These are phyloP conservation scores for Marasmarcha lunaedactyla DNA, from an alignment of 2,888 invertebrate species.

Conservation along the genomic window DNA sequence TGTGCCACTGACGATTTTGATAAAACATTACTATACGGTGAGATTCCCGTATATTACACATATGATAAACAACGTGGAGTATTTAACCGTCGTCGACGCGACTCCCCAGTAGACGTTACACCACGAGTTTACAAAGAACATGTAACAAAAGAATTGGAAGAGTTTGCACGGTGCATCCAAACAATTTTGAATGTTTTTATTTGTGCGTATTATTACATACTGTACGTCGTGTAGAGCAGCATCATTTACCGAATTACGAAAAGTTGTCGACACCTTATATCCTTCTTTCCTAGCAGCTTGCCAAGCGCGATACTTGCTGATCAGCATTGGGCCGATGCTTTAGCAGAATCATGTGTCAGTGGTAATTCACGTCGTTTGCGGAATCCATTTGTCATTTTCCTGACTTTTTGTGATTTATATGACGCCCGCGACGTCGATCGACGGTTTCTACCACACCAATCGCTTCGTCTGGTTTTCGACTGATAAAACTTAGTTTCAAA, in stretches of 20 bases:
- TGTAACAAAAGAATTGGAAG: slow-evolving; percentile 14
- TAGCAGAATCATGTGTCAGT: slow-evolving; percentile 16
- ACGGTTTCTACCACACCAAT: too few species aligned
- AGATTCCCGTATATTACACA: slow-evolving; percentile 18
- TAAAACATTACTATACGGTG: neutral
- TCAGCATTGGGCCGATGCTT: slow-evolving; percentile 21
- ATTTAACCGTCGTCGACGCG: slow-evolving; percentile 13
- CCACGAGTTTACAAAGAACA: slow-evolving; percentile 12
- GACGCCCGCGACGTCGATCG: neutral
- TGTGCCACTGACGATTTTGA: slow-evolving; percentile 3
- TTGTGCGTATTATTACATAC: slow-evolving; percentile 11
- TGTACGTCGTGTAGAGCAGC: slow-evolving; percentile 19
- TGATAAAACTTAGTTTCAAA: too few species aligned
- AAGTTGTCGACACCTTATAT: slow-evolving; percentile 20
- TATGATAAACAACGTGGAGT: slow-evolving; percentile 13
- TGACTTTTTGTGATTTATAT: slow-evolving; percentile 8
- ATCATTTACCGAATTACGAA: slow-evolving; percentile 22
- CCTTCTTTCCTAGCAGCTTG: slow-evolving; percentile 23
- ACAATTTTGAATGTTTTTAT: too few species aligned
- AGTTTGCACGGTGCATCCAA: too few species aligned
- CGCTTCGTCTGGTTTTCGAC: too few species aligned
- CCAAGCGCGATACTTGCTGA: slow-evolving; percentile 17
- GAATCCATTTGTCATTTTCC: slow-evolving; percentile 13
- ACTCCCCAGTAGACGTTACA: slow-evolving; percentile 10
- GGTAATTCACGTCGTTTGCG: slow-evolving; percentile 15